Evolutionary conservation across 2,888 invertebrate genomes (phyloP).

Genomic region (Ophion obscuratus): DNA sequence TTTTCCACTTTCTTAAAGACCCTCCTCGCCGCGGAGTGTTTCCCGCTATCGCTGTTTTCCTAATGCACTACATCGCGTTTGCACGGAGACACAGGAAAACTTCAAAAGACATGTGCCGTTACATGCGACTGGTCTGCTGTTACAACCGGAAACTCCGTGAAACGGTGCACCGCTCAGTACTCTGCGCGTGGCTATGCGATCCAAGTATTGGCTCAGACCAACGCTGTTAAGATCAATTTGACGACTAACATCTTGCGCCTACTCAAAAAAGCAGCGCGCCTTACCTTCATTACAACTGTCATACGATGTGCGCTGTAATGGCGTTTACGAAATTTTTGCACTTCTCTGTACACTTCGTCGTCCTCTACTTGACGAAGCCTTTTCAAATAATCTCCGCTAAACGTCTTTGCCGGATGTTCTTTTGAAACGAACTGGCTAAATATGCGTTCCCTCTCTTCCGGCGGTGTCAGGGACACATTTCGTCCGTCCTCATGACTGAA

Average conservation of each 20-base stretch:
- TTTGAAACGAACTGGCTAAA: neutral
- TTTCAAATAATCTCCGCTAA: neutral
- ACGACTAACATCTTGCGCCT: too few relatives aligned
- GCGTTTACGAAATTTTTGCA: conserved; percentile 89
- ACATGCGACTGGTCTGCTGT: too few relatives aligned
- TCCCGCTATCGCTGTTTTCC: neutral
- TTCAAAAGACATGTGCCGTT: neutral
- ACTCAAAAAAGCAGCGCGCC: neutral
- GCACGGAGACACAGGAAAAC: neutral
- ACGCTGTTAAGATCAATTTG: too few relatives aligned
- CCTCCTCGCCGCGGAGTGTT: neutral
- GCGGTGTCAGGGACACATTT: neutral
- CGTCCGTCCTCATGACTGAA: neutral
- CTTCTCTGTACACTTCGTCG: conserved; percentile 87
- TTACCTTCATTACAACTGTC: conserved; percentile 91
- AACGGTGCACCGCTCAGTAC: too few relatives aligned
- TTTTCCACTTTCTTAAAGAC: too few relatives aligned
- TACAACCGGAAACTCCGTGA: too few relatives aligned
- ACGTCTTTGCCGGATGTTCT: neutral
- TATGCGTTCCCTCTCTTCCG: neutral
- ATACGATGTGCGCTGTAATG: conserved; percentile 94
- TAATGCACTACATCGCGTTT: neutral
- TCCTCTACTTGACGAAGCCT: conserved; percentile 79
- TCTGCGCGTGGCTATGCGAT: too few relatives aligned
- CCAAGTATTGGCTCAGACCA: too few relatives aligned